Conservation (phyloP, 2,888 invertebrate genomes). For the Epirrhoe alternata region DNA sequence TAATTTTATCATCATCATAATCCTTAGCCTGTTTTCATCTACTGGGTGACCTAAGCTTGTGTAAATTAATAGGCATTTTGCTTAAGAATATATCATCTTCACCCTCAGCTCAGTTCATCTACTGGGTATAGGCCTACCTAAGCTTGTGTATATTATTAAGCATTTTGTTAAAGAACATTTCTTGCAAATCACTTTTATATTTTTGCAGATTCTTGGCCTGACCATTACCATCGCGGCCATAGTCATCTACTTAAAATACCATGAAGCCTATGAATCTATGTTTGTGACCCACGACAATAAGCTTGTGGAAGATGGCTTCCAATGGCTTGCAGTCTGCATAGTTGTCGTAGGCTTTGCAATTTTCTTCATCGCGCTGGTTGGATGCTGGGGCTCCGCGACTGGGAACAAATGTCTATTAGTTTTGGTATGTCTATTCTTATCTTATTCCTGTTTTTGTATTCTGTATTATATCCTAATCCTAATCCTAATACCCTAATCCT, state of each 20-base stretch:
- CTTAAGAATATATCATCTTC: too few relatives aligned
- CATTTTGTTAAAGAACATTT: too few relatives aligned
- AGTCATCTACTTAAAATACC: background rate
- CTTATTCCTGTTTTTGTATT: too few relatives aligned
- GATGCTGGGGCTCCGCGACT: constrained; percentile 32
- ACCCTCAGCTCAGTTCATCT: too few relatives aligned
- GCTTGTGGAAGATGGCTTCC: background rate
- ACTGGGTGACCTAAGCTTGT: too few relatives aligned
- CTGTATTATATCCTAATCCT: too few relatives aligned
- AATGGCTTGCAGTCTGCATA: background rate
- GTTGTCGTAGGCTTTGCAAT: background rate
- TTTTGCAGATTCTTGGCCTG: constrained; percentile 9
- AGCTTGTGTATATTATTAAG: too few relatives aligned
- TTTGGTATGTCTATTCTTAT: constrained; percentile 1
- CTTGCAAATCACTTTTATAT: background rate
- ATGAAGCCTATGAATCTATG: background rate
- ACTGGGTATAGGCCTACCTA: too few relatives aligned
- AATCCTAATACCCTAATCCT: too few relatives aligned
- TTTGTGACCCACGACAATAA: background rate
- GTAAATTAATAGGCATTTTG: too few relatives aligned
- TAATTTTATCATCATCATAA: too few relatives aligned
- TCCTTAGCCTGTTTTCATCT: too few relatives aligned
- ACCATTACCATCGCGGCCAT: background rate
- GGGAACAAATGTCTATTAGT: constrained; percentile 41
- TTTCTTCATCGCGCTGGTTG: constrained; percentile 11